phyloP scores from a whole-genome alignment of 2,113 vertebrate genomes.

The Cygnus atratus region DNA sequence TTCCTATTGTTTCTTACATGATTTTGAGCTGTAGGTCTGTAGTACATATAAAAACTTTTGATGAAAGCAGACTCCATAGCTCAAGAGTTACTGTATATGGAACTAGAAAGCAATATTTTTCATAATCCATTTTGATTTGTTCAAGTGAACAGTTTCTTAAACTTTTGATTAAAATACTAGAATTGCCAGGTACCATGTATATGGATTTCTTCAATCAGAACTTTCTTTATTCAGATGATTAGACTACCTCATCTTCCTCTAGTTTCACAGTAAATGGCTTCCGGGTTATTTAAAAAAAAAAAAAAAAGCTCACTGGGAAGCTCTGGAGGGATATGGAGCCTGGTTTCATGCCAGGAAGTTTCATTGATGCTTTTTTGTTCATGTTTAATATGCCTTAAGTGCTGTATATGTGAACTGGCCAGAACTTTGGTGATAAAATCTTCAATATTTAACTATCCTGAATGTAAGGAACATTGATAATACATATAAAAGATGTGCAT shows the following conservation, averaged over 20 bases:
- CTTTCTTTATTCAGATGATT: background rate
- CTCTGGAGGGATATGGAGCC: background rate
- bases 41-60: background rate
- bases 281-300: background rate
- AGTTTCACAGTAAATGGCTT: background rate
- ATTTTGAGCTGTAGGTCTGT: background rate
- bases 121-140: background rate
- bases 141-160: background rate
- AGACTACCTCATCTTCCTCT: background rate
- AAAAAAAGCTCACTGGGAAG: background rate
- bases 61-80: background rate
- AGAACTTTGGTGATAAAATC: background rate
- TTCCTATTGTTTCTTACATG: background rate
- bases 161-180: background rate
- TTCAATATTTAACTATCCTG: background rate
- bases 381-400: background rate
- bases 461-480: background rate
- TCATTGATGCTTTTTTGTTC: background rate
- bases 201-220: background rate
- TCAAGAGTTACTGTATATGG: background rate
- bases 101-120: background rate
- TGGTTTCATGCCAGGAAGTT: background rate
- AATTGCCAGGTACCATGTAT: background rate
- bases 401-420: background rate
- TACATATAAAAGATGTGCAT: background rate